Evolutionary conservation across 2,113 vertebrate genomes (phyloP).

Genomic region (Aspiorhynchus laticeps): DNA sequence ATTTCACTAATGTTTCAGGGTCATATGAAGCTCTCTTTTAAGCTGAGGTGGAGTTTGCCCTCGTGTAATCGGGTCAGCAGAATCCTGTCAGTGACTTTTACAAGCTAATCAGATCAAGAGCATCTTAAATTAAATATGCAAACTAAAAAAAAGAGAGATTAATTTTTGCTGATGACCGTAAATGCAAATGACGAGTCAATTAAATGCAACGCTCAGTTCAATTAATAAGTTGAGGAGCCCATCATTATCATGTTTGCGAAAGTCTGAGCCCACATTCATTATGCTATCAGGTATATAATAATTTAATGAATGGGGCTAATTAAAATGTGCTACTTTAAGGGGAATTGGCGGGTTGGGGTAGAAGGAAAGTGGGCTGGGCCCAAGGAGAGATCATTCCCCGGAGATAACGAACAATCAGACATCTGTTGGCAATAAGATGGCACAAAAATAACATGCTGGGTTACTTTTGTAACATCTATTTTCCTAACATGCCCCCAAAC

Average conservation of each 20-base stretch:
- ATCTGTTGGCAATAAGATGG: neutral
- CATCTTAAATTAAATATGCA: constrained; percentile 54
- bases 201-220: constrained; percentile 51
- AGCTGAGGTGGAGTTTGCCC: constrained; percentile 36
- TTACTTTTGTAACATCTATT: neutral
- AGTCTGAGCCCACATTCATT: constrained; percentile 40
- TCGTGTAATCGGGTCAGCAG: constrained; percentile 41
- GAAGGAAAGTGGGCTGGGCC: neutral
- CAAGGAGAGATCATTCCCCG: constrained; percentile 8
- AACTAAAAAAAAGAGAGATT: constrained; percentile 25
- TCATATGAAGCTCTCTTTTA: constrained; percentile 32
- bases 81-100: constrained; percentile 50
- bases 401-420: constrained; percentile 18
- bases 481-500: neutral
- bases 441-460: constrained; percentile 23
- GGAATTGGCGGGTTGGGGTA: neutral
- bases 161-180: constrained; percentile 54
- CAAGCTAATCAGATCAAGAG: constrained; percentile 56
- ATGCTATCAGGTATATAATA: constrained; percentile 47
- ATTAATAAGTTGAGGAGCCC: constrained; percentile 54
- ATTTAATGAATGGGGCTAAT: constrained; percentile 51
- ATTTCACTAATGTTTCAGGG: constrained; percentile 70
- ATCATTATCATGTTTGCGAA: constrained; percentile 51
- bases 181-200: constrained; percentile 61
- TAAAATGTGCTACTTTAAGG: constrained; percentile 39